phyloP scores from a whole-genome alignment of 35 echinoderm and acorn worm species.

The Anneissia japonica region DNA sequence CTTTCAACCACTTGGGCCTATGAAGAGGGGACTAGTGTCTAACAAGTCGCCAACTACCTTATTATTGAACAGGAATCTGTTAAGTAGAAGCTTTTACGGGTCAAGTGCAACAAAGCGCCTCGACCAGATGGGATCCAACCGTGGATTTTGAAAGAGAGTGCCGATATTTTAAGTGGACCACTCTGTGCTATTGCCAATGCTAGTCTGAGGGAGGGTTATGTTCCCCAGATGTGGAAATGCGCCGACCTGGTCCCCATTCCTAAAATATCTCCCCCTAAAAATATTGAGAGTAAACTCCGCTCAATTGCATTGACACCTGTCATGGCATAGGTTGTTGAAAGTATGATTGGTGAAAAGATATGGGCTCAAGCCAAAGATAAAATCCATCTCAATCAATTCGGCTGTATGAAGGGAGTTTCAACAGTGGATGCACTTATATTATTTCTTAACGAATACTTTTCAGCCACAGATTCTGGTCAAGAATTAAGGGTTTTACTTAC shows the following conservation, averaged over 20 bases:
- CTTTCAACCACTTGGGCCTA: not conserved
- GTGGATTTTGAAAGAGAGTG: constrained; percentile 3
- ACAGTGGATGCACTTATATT: not conserved
- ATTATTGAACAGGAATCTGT: no score
- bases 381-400: not conserved
- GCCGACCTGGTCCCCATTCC: no score
- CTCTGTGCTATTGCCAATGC: no score
- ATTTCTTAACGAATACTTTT: not conserved
- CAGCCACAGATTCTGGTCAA: not conserved
- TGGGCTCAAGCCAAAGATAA: not conserved
- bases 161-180: no score
- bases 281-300: not conserved
- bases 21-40: not conserved
- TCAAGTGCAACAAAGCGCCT: constrained; percentile 4
- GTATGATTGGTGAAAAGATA: not conserved
- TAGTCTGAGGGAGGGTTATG: no score
- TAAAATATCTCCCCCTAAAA: no score
- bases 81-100: not conserved
- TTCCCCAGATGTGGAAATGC: no score
- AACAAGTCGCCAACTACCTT: not conserved
- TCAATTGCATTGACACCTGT: not conserved
- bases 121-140: constrained; percentile 7
- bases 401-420: not conserved
- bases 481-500: no score
- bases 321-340: not conserved